Percentiles rank a stretch among this genome's conserved stretches.
Conservation (phyloP, 2,113 vertebrate species). For the Forbesichthys agassizii region DNA sequence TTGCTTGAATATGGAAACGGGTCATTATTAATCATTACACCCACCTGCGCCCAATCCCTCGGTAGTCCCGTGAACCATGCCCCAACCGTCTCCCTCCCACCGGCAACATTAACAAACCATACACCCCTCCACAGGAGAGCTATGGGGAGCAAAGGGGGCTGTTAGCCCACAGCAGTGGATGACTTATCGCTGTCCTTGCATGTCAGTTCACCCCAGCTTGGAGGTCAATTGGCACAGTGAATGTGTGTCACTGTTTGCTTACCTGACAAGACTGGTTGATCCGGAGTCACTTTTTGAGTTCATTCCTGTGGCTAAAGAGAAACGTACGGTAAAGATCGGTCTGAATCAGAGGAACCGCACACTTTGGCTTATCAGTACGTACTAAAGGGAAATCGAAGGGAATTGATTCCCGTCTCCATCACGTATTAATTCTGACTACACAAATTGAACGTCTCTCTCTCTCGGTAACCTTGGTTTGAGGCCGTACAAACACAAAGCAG, state of each 20-base stretch:
- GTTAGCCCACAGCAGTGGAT: slow-evolving; percentile 15
- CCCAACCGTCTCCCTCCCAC: too few species aligned
- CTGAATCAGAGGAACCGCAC: slow-evolving; percentile 3
- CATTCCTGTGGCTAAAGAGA: neutral
- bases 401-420: neutral
- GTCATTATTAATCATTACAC: too few species aligned
- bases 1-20: too few species aligned
- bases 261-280: neutral
- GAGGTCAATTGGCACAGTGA: slow-evolving; percentile 48
- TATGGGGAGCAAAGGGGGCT: neutral
- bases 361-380: slow-evolving; percentile 2
- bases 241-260: neutral
- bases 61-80: too few species aligned
- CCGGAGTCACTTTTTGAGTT: neutral
- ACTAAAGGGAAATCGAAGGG: slow-evolving; percentile 1
- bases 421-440: neutral
- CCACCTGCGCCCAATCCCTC: too few species aligned
- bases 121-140: neutral
- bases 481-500: too few species aligned
- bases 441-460: slow-evolving; percentile 1
- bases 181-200: neutral
- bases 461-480: too few species aligned
- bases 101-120: too few species aligned
- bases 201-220: slow-evolving; percentile 31
- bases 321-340: neutral